Conservation (phyloP, 2,888 invertebrate genomes). For the Ischnura elegans region DNA sequence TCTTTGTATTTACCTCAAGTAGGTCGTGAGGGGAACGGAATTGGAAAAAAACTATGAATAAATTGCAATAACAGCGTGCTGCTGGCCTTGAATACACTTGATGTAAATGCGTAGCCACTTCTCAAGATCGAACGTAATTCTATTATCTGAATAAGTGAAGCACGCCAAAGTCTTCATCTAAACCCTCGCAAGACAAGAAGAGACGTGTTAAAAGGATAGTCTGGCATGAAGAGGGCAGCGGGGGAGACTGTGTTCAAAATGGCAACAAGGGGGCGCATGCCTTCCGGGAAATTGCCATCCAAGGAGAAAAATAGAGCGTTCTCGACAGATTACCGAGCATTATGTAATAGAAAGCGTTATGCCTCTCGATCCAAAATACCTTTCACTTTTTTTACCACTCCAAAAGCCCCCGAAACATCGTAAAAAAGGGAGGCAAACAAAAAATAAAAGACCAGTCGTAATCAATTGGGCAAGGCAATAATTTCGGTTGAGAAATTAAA, state of each 20-base stretch:
- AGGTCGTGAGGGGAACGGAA: too few relatives aligned
- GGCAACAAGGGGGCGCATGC: constrained; percentile 43
- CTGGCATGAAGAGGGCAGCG: background rate
- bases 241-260: background rate
- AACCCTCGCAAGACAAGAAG: background rate
- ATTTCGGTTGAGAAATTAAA: background rate
- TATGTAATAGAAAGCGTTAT: constrained; percentile 57
- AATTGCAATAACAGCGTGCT: too few relatives aligned
- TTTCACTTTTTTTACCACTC: constrained; percentile 49
- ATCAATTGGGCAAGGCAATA: background rate
- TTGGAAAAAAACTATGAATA: too few relatives aligned
- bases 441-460: background rate
- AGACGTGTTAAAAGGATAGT: background rate
- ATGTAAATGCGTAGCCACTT: background rate
- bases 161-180: background rate
- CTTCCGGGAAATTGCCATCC: constrained; percentile 40
- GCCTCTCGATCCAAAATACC: constrained; percentile 8
- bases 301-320: constrained; percentile 12
- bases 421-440: background rate
- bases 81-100: too few relatives aligned
- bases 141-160: background rate
- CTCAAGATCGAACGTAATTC: constrained; percentile 15
- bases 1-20: too few relatives aligned
- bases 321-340: constrained; percentile 22
- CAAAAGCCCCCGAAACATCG: background rate